Evolutionary conservation across 2,797 vertebrate genomes (phyloP).

Genomic region (Myiotriccus ornatus): DNA sequence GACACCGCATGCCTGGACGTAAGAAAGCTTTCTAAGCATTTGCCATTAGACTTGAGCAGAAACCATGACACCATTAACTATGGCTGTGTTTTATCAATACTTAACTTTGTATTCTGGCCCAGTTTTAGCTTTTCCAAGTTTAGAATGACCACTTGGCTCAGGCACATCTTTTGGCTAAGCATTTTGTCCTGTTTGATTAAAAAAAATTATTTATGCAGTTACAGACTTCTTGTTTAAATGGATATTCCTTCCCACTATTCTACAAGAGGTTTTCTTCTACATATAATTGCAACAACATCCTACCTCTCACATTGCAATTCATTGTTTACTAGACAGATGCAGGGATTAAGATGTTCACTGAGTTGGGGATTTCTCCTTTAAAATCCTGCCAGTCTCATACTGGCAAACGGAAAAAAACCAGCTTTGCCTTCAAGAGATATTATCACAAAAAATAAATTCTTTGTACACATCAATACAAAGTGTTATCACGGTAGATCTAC

Average conservation of each 20-base stretch:
- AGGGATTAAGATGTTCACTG: background rate
- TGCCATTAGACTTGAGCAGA: background rate
- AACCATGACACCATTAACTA: background rate
- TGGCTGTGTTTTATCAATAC: background rate
- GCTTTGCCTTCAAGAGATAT: background rate
- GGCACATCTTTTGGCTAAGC: background rate
- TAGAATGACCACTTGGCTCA: background rate
- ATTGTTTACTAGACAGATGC: background rate
- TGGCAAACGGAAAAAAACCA: background rate
- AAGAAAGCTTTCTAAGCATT: background rate
- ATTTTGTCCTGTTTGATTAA: background rate
- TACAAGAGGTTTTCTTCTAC: background rate
- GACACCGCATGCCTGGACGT: background rate
- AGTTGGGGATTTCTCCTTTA: background rate
- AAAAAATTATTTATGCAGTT: background rate
- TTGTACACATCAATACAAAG: background rate
- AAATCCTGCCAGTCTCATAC: background rate
- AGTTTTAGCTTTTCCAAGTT: background rate
- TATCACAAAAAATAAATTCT: background rate
- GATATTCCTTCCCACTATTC: background rate
- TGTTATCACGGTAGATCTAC: background rate
- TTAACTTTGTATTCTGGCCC: background rate
- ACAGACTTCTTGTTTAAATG: background rate
- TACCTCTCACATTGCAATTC: background rate
- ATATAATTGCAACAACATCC: background rate